These are phyloP conservation scores for Drosophila sordidula DNA, from an alignment of 2,888 invertebrate species.

Conservation along the genomic window DNA sequence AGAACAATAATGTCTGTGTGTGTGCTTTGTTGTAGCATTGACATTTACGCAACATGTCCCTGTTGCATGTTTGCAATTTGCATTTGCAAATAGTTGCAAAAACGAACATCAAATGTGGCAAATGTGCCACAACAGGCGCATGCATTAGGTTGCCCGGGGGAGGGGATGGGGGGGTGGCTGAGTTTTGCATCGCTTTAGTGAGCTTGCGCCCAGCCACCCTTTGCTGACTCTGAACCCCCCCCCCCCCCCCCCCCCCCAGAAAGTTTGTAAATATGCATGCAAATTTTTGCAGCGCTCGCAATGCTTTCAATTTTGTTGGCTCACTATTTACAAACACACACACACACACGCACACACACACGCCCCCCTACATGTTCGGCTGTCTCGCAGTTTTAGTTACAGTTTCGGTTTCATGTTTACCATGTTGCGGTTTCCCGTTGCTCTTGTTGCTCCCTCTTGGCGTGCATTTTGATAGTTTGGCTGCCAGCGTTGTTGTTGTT, in stretches of 20 bases:
- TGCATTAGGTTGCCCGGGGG: conserved; percentile 4
- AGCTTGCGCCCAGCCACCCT: conserved; percentile 22
- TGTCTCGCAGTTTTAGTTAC: conserved; percentile 73
- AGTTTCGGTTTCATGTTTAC: conserved; percentile 78
- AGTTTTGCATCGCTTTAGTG: conserved; percentile 43
- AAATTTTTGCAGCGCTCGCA: conserved; percentile 65
- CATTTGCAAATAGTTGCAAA: conserved; percentile 81
- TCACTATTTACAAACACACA: conserved; percentile 26
- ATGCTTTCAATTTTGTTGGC: conserved; percentile 74
- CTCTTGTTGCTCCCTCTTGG: conserved; percentile 42
- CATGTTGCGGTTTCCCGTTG: conserved; percentile 67
- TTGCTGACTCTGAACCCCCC: conserved; percentile 58
- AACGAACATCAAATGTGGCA: conserved; percentile 79
- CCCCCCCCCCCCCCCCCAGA: no score
- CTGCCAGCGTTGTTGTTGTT: conserved; percentile 21
- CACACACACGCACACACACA: conserved; percentile 7
- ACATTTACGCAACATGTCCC: conserved; percentile 82
- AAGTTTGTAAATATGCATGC: conserved; percentile 80
- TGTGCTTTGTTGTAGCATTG: conserved; percentile 57
- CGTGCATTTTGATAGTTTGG: conserved; percentile 67
- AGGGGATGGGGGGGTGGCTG: neutral
- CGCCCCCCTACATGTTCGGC: conserved; percentile 20
- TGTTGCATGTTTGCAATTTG: conserved; percentile 81
- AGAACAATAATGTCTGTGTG: conserved; percentile 22
- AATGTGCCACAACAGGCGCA: conserved; percentile 55